Evolutionary conservation across 2,888 invertebrate species (phyloP), one percentile per base, ranked within the genome.

Genomic region (Ormyrus thymus): DNA sequence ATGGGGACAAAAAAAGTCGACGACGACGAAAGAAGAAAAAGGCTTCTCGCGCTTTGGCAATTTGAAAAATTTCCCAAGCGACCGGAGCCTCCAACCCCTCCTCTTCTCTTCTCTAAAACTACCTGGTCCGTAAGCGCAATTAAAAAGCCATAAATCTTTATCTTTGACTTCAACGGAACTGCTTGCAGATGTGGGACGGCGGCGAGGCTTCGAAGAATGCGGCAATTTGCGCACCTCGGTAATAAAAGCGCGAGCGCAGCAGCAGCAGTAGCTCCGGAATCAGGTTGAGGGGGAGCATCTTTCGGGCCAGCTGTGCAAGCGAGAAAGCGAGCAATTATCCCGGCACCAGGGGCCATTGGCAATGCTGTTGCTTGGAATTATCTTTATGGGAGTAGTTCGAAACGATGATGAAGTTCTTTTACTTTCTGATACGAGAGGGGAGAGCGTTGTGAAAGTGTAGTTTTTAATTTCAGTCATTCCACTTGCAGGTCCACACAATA

Each of bases 71-170:
- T 71, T 71, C 59, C 61, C 61, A 51, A 45, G 70, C 70, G 51
- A 43, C 29, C 4, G 29, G 1, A 29, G 29, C 29, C 29, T 29
- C 29, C 29, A n/a, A n/a, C n/a, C 4, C 29, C 29, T 29, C 29
- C 29, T 29, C 29, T 29, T 9, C 43, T 43, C 56, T 69, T 46
- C 9, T 10, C 10, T 29, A 15, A 48, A 43, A 43, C 58, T 71
- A 15, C 61, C 59, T 75, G 66, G 48, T 55, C 53, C 58, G 59
- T 10, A 9, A 15, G 59, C 55, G 74, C 66, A 76, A 76, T 79
- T 79, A 79, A 76, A 76, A 66, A 56, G 53, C 55, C 65, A 61
- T 78, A 74, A 78, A 78, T 78, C 73, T 78, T 72, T 62, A 74
- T 69, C 69, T 55, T n/a, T 46, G 76, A 55, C 51, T 71, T 58